Evolutionary conservation across 1,140 invertebrate genomes (phyloP).

Genomic region (Scaptomyza graminum): DNA sequence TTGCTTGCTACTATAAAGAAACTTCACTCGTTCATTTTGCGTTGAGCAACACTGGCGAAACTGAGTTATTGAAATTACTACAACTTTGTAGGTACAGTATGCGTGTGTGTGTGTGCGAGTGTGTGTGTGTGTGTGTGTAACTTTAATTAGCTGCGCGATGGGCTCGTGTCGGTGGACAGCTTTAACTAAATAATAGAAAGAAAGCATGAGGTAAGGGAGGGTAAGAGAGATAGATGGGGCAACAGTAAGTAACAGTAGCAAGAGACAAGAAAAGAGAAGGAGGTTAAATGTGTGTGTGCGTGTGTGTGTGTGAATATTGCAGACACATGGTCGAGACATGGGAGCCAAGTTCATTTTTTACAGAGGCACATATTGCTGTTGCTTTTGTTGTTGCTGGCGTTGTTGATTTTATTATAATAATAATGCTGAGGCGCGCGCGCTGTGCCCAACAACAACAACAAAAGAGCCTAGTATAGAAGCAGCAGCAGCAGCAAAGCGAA

Average conservation of each 20-base stretch:
- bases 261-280: background rate
- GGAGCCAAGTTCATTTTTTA: constrained; percentile 49
- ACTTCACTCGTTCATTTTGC: constrained; percentile 12
- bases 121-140: too few relatives aligned
- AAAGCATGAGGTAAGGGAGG: background rate
- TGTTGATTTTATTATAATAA: constrained; percentile 76
- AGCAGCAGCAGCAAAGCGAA: constrained; percentile 1
- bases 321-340: constrained; percentile 50
- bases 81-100: constrained; percentile 30
- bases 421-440: constrained; percentile 49
- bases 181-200: background rate
- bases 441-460: constrained; percentile 38
- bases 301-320: constrained; percentile 14
- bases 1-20: constrained; percentile 3
- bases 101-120: background rate
- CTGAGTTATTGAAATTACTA: constrained; percentile 73
- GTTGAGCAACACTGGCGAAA: constrained; percentile 32
- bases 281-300: background rate
- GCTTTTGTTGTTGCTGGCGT: constrained; percentile 30
- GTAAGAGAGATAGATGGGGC: too few relatives aligned
- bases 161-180: too few relatives aligned
- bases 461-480: background rate
- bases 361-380: constrained; percentile 17
- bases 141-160: too few relatives aligned
- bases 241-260: too few relatives aligned